Conservation (phyloP, 2,888 invertebrate genomes). For the Chrysina gloriosa region DNA sequence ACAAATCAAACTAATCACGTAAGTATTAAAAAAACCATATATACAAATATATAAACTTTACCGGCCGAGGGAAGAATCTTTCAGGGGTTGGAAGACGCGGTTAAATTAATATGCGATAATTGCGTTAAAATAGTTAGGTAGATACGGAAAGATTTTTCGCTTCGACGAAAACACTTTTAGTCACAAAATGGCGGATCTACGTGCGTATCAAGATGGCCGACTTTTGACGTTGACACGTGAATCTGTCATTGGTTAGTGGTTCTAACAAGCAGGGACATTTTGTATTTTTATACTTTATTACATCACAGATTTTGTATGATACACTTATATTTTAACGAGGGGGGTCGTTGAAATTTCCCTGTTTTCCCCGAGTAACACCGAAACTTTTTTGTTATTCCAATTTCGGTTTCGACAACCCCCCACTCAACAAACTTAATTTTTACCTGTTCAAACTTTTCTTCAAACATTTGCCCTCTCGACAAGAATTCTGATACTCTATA, state of each 20-base stretch:
- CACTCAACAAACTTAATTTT: neutral
- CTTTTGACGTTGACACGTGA: neutral
- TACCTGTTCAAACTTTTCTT: slow-evolving; percentile 13
- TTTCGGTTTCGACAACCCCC: neutral
- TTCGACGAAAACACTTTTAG: slow-evolving; percentile 10
- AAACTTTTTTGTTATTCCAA: no score
- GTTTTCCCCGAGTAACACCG: no score
- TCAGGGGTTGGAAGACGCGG: no score
- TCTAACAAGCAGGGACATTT: slow-evolving; percentile 29
- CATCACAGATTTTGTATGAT: slow-evolving; percentile 37
- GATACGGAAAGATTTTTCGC: neutral
- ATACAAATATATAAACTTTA: slow-evolving; percentile 21
- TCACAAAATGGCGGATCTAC: slow-evolving; percentile 4
- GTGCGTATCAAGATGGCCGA: neutral
- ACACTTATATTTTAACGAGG: slow-evolving; percentile 23
- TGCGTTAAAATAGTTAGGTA: no score
- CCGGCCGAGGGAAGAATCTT: neutral
- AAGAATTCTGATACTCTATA: no score
- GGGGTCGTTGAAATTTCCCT: slow-evolving; percentile 8
- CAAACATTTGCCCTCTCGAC: slow-evolving; percentile 45
- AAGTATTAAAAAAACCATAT: slow-evolving; percentile 70
- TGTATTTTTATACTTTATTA: slow-evolving; percentile 21
- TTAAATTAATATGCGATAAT: no score
- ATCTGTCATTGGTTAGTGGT: slow-evolving; percentile 20
- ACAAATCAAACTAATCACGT: slow-evolving; percentile 78